Evolutionary conservation across 1,140 invertebrate genomes (phyloP), one percentile per base, ranked within the genome.

Genomic region (Drosophila tristis): DNA sequence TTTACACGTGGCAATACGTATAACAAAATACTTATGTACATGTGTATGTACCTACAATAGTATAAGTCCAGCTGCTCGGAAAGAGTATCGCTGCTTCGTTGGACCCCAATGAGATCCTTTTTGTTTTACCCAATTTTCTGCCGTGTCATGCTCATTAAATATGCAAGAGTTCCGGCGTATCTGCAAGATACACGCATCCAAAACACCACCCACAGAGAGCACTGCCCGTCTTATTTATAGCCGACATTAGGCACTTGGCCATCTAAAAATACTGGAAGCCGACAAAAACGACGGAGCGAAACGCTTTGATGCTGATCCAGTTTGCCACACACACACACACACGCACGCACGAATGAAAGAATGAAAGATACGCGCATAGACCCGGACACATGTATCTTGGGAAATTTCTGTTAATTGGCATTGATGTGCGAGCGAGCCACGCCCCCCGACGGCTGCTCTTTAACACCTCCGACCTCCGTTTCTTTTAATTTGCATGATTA

Each of bases 391-490:
- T 66, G 55, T 55, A 66, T 79, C 62, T 50, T 68, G 39, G 53
- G 42, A 51, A 62, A 81, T 73, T 77, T 77, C 31, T 48, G 49
- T 20, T 81, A 82, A 82, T 82, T 81, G 67, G 44, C 74, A 67
- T 44, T 63, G 62, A 76, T 55, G 60, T 29, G 11, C 29, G 20
- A 44, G 47, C 20, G 39, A 11, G 44, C 25, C 43, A 56, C 13
- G 49, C 5, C 63, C 25, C 23, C n/a, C n/a, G 13, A 13, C 11
- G 9, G 3, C 2, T 4, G 23, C n/a, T 50, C 59, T 48, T 63
- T 16, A 39, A 1, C 15, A 42, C 43, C 39, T 20, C 2, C 44
- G 20, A 6, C 13, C 48, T 76, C 13, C 48, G 42, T 76, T 56
- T 76, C 45, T 16, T 54, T 43, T 59, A 26, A 51, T 66, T 58